Evolutionary conservation across 2,888 invertebrate species (phyloP).

Genomic region (Scaptomyza cyrtandrae): DNA sequence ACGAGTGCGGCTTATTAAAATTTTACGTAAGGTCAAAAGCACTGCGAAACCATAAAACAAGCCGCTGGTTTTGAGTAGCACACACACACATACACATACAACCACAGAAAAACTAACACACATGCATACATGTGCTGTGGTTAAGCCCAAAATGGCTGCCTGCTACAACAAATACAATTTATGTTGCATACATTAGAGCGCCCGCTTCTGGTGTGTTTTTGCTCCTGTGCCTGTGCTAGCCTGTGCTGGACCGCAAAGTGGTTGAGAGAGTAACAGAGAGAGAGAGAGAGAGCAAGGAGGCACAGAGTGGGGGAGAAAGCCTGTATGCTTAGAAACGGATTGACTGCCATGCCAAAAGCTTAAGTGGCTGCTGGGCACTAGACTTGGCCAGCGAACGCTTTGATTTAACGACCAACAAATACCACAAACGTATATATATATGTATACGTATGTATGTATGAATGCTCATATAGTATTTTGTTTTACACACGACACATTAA

Average conservation of each 20-base stretch:
- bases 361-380: slow-evolving; percentile 67
- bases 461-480: background rate
- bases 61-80: slow-evolving; percentile 69
- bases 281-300: background rate
- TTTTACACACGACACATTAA: slow-evolving; percentile 8
- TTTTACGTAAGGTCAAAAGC: slow-evolving; percentile 76
- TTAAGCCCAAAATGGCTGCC: slow-evolving; percentile 59
- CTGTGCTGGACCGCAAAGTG: slow-evolving; percentile 60
- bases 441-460: background rate
- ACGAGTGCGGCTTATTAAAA: slow-evolving; percentile 66
- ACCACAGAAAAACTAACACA: slow-evolving; percentile 24
- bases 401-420: slow-evolving; percentile 60
- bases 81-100: slow-evolving; percentile 19
- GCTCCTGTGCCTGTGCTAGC: slow-evolving; percentile 23
- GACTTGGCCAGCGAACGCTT: slow-evolving; percentile 52
- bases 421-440: background rate
- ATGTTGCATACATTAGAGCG: slow-evolving; percentile 74
- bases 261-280: slow-evolving; percentile 22
- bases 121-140: slow-evolving; percentile 29
- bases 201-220: slow-evolving; percentile 18
- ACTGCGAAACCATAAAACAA: slow-evolving; percentile 79
- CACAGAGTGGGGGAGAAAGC: background rate
- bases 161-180: slow-evolving; percentile 64
- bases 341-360: slow-evolving; percentile 78
- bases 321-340: slow-evolving; percentile 69